These are phyloP conservation scores for Pachycephala philippinensis DNA, from an alignment of 2,113 vertebrate genomes.

Conservation along the genomic window DNA sequence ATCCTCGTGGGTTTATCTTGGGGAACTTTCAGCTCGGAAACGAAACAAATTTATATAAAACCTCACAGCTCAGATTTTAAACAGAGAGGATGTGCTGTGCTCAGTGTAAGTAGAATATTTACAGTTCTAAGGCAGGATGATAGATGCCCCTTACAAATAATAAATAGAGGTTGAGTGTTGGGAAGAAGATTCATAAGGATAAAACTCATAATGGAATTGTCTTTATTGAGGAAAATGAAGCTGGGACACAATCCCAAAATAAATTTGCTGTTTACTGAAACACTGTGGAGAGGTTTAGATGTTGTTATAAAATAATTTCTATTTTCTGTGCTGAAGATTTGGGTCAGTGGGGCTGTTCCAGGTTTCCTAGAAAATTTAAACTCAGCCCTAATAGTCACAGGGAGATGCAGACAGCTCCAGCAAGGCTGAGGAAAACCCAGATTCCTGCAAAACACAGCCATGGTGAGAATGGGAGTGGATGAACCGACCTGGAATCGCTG, in stretches of 20 bases:
- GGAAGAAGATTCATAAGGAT: constrained; percentile 30
- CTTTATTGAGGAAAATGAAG: constrained; percentile 4
- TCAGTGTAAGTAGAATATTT: constrained; percentile 41
- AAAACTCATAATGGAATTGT: not conserved
- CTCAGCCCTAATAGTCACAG: not conserved
- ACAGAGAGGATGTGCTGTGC: constrained; percentile 41
- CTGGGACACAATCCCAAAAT: not conserved
- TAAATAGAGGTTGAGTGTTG: constrained; percentile 57
- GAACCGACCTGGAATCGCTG: not conserved
- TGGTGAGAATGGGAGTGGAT: fast-evolving
- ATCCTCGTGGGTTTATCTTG: not conserved
- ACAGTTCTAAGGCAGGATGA: constrained; percentile 53
- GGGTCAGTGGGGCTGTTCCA: not conserved
- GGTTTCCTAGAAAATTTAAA: not conserved
- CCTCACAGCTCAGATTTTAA: constrained; percentile 39
- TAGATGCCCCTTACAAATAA: constrained; percentile 41
- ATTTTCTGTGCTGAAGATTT: fast-evolving
- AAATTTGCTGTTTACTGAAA: constrained; percentile 21
- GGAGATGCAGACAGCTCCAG: not conserved
- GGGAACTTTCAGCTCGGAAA: constrained; percentile 11
- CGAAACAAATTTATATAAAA: constrained; percentile 36
- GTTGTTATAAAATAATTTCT: not conserved
- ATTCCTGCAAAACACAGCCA: not conserved
- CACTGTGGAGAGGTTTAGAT: not conserved
- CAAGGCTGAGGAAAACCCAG: not conserved